Percentiles rank a stretch among this genome's conserved stretches.
Conservation (phyloP, 1,140 invertebrate species). For the Eufriesea mexicana region DNA sequence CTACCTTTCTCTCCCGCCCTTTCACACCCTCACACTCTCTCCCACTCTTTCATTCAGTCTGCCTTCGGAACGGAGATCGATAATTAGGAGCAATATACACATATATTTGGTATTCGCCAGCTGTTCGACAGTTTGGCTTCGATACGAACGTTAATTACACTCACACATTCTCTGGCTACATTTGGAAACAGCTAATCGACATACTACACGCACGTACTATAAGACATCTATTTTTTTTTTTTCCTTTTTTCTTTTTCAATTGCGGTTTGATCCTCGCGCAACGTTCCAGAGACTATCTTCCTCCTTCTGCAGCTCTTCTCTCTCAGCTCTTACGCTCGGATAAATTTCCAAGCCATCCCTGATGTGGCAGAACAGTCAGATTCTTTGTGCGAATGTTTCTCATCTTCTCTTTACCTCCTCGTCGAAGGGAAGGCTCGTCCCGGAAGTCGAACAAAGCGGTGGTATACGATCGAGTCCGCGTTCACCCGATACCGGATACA, state of each 20-base stretch:
- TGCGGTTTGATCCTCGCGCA: not conserved
- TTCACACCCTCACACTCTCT: not conserved
- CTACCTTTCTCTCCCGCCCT: not conserved
- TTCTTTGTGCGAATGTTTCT: not conserved
- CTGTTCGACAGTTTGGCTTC: constrained; percentile 54
- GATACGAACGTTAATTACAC: constrained; percentile 51
- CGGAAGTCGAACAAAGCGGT: not conserved
- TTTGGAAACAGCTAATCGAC: constrained; percentile 56
- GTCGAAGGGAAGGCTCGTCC: not conserved
- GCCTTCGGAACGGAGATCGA: constrained; percentile 48
- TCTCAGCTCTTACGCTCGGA: not conserved
- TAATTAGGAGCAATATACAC: constrained; percentile 52
- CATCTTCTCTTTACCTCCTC: not conserved
- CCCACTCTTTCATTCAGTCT: constrained; percentile 1
- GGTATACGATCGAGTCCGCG: not conserved
- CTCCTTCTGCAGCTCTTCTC: too few relatives aligned
- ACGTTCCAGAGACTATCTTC: not conserved
- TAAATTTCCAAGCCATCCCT: not conserved
- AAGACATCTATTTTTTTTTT: constrained; percentile 6
- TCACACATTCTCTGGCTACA: constrained; percentile 50
- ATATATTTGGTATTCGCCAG: constrained; percentile 56
- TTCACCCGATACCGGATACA: not conserved
- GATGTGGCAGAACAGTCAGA: not conserved
- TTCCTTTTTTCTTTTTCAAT: not conserved
- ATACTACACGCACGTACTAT: constrained; percentile 45